phyloP scores from a whole-genome alignment of 2,797 vertebrate species.

The Poeciliopsis infans region DNA sequence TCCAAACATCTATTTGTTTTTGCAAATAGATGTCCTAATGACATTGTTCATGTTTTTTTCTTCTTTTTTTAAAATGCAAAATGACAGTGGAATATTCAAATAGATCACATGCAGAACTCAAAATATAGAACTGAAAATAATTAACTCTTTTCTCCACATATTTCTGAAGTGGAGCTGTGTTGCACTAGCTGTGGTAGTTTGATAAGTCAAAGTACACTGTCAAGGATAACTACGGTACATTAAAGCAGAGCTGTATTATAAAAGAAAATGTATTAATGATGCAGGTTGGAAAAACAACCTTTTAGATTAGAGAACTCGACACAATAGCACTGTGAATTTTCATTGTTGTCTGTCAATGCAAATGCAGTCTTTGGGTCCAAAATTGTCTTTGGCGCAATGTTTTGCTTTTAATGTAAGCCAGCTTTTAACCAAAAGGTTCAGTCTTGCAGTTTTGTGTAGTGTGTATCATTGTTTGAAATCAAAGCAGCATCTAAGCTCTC shows the following conservation, averaged over 20 bases:
- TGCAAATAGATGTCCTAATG: not conserved
- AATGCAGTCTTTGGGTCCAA: not conserved
- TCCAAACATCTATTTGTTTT: not conserved
- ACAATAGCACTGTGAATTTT: not conserved
- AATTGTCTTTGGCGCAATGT: not conserved
- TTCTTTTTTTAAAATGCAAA: not conserved
- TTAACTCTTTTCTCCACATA: not conserved
- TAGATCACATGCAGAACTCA: not conserved
- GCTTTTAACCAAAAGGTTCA: conserved; percentile 14
- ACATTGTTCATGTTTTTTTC: not conserved
- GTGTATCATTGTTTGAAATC: conserved; percentile 14
- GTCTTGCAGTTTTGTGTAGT: conserved; percentile 21
- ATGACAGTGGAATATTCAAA: not conserved
- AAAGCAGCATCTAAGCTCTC: conserved; percentile 32
- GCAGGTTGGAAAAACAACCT: not conserved
- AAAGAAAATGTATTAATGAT: not conserved
- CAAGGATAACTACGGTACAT: not conserved
- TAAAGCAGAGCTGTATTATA: not conserved
- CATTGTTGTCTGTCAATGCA: no score
- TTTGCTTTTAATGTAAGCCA: conserved; percentile 10
- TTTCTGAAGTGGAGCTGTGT: not conserved
- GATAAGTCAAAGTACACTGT: not conserved
- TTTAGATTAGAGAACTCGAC: not conserved
- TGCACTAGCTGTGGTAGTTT: not conserved
- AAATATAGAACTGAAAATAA: not conserved